Conservation (phyloP, 2,888 invertebrate species). For the Lottia scabra region DNA sequence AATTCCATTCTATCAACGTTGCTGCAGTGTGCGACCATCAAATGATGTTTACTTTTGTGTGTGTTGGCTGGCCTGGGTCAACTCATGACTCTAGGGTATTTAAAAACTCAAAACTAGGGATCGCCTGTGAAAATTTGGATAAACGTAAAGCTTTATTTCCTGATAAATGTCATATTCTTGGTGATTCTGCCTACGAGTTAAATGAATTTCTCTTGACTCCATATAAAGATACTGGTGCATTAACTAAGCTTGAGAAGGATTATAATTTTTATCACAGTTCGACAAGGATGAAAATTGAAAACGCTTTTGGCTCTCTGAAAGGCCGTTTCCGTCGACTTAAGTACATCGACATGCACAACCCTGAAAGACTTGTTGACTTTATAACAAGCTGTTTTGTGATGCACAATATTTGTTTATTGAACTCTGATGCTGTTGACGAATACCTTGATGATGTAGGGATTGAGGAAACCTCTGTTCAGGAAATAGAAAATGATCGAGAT, state of each 20-base stretch:
- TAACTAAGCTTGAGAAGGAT: neutral
- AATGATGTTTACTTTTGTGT: conserved; percentile 5
- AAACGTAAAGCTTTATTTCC: neutral
- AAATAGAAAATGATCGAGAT: neutral
- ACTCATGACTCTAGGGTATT: conserved; percentile 6
- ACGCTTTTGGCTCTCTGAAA: conserved; percentile 9
- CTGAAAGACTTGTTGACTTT: conserved; percentile 2
- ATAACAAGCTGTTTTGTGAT: conserved; percentile 4
- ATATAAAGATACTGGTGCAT: neutral
- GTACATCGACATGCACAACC: conserved; percentile 5
- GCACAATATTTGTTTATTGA: conserved; percentile 6
- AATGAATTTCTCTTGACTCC: neutral
- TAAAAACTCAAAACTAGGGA: conserved; percentile 7
- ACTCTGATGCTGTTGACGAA: conserved; percentile 7
- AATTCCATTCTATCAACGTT: conserved; percentile 6
- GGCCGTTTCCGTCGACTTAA: conserved; percentile 8
- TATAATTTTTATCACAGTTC: conserved; percentile 6
- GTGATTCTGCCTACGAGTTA: neutral
- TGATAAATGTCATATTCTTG: neutral
- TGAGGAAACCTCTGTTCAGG: neutral
- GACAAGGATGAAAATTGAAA: conserved; percentile 1
- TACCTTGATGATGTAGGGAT: neutral
- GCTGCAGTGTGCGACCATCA: conserved; percentile 3
- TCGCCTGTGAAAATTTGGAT: neutral
- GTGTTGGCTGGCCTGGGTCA: conserved; percentile 3